Evolutionary conservation across 1,140 invertebrate genomes (phyloP).

Genomic region (Gonatopus flavifemur): DNA sequence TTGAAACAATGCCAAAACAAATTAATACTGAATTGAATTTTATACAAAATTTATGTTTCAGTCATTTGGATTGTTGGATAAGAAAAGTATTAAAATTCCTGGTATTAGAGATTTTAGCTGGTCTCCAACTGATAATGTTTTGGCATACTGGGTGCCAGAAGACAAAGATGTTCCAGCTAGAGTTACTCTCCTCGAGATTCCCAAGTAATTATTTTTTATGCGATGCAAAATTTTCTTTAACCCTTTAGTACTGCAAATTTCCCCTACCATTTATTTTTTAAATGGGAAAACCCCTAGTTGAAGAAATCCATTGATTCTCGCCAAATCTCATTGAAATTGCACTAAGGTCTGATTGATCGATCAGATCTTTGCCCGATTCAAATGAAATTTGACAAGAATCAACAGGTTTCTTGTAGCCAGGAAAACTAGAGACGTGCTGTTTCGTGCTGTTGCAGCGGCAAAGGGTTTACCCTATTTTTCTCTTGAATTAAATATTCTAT

Average conservation of each 20-base stretch:
- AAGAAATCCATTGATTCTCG: no score
- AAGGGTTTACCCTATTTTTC: background rate
- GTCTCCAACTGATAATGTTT: constrained; percentile 95
- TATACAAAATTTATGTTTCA: constrained; percentile 37
- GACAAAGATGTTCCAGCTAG: constrained; percentile 88
- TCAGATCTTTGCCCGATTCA: no score
- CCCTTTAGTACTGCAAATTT: background rate
- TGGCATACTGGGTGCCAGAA: constrained; percentile 99
- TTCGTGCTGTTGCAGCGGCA: no score
- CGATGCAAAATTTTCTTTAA: background rate
- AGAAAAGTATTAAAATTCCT: constrained; percentile 91
- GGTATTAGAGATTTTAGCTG: constrained; percentile 95
- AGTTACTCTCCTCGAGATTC: constrained; percentile 82
- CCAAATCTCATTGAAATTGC: no score
- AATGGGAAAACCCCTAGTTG: no score
- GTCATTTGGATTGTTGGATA: constrained; percentile 90
- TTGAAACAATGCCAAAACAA: no score
- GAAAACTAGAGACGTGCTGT: no score
- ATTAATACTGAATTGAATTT: background rate
- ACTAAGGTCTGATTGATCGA: no score
- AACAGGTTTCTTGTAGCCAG: no score
- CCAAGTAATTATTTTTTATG: constrained; percentile 61
- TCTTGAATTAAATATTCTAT: constrained; percentile 5
- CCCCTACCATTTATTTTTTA: background rate
- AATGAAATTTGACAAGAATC: no score